These are phyloP conservation scores for Protonibea diacanthus DNA, from an alignment of 2,797 vertebrate genomes.

Conservation along the genomic window DNA sequence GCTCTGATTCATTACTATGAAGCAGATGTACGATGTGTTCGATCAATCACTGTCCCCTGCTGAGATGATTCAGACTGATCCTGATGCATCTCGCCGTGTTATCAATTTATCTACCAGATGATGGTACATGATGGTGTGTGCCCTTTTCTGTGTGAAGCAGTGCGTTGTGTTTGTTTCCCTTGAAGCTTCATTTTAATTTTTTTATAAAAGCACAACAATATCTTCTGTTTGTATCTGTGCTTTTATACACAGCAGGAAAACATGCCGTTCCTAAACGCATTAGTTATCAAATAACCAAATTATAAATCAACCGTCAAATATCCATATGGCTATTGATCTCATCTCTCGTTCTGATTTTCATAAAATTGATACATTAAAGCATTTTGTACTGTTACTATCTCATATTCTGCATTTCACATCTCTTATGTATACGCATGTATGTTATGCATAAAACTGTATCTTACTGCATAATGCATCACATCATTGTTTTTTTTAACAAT, in stretches of 20 bases:
- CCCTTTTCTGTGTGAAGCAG: neutral
- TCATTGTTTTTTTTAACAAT: too few relatives aligned
- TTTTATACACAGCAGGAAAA: neutral
- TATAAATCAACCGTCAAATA: neutral
- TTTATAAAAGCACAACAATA: neutral
- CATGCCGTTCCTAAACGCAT: neutral
- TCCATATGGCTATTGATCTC: neutral
- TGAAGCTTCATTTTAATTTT: neutral
- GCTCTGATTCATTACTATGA: neutral
- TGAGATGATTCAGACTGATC: slow-evolving; percentile 10
- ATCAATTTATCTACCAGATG: neutral
- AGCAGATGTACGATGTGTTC: neutral
- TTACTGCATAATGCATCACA: neutral
- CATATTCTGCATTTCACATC: neutral
- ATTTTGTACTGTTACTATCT: too few relatives aligned
- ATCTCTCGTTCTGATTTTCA: too few relatives aligned
- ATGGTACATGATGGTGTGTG: too few relatives aligned
- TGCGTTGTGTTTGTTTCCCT: neutral
- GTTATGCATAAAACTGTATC: neutral
- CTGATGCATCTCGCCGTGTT: neutral
- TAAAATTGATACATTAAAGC: neutral
- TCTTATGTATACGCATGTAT: neutral
- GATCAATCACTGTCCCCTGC: slow-evolving; percentile 1
- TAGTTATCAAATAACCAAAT: neutral
- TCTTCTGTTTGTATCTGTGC: neutral